These are phyloP conservation scores for Siderastrea siderea DNA, from an alignment of 92 coral and sea anemone genomes.

Conservation along the genomic window DNA sequence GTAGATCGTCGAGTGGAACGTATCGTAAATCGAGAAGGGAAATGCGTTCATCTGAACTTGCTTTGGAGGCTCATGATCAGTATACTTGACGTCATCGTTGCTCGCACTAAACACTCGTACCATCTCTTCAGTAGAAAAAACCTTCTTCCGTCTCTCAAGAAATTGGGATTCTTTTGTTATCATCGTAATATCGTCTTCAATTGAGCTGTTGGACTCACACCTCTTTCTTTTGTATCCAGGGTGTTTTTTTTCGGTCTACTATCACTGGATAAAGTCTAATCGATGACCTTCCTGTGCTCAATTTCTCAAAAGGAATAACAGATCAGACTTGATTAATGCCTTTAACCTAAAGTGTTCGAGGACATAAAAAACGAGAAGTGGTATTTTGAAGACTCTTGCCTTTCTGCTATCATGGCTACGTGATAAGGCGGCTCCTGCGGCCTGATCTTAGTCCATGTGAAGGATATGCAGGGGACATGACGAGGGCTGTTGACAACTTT, in stretches of 20 bases:
- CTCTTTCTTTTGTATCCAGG: not conserved
- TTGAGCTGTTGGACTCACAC: not conserved
- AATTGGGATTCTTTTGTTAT: not conserved
- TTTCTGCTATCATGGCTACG: too few species aligned
- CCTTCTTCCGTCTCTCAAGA: not conserved
- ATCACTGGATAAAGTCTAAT: not conserved
- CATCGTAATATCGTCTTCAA: not conserved
- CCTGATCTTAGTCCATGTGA: too few species aligned
- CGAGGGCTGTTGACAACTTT: too few species aligned
- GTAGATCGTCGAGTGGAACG: constrained; percentile 17
- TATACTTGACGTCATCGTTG: not conserved
- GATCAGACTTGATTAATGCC: not conserved
- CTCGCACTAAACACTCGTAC: not conserved
- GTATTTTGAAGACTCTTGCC: too few species aligned
- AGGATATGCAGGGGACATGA: too few species aligned
- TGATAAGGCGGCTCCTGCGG: too few species aligned
- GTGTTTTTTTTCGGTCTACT: not conserved
- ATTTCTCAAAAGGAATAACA: not conserved
- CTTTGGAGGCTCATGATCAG: not conserved
- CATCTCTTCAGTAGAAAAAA: not conserved
- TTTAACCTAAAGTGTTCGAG: too few species aligned
- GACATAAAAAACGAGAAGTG: too few species aligned
- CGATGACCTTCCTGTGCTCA: not conserved
- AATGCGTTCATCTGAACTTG: not conserved
- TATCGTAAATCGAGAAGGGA: not conserved